These are phyloP conservation scores for Labia minor DNA, from an alignment of 2,888 invertebrate genomes.

Conservation along the genomic window DNA sequence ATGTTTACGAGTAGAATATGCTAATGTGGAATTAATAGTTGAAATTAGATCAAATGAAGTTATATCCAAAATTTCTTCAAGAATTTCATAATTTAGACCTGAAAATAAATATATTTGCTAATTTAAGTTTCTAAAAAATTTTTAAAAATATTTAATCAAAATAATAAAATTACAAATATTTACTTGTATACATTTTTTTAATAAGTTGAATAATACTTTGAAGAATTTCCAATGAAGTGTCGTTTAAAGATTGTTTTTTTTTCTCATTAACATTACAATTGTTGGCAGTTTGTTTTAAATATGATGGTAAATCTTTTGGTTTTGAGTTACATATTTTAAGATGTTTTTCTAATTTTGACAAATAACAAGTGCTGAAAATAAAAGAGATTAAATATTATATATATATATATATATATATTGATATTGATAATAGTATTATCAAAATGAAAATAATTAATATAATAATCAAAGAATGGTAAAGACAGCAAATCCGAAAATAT, in stretches of 20 bases:
- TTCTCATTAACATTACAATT: constrained; percentile 27
- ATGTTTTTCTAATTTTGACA: constrained; percentile 56
- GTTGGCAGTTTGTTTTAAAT: constrained; percentile 35
- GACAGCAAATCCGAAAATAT: no score
- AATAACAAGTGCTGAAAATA: constrained; percentile 49
- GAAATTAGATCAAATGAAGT: neutral
- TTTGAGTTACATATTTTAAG: constrained; percentile 62
- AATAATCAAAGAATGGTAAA: neutral
- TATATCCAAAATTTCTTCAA: constrained; percentile 13
- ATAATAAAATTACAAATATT: constrained; percentile 28
- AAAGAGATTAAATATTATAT: neutral
- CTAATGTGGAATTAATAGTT: constrained; percentile 22
- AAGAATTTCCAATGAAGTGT: constrained; percentile 34
- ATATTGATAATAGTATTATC: no score
- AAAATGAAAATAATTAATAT: neutral
- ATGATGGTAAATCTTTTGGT: constrained; percentile 40
- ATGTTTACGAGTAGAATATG: constrained; percentile 46
- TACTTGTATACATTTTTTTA: constrained; percentile 38
- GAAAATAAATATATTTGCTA: neutral
- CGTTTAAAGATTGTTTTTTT: constrained; percentile 32
- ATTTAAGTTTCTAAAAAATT: neutral
- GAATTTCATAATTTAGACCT: constrained; percentile 14
- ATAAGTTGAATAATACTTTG: constrained; percentile 37
- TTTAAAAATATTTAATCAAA: neutral
- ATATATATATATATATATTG: neutral